A percentile compares a stretch with the other conserved stretches of the same genome.
Evolutionary conservation across 2,113 vertebrate genomes (phyloP).

Genomic region (Tyto alba): DNA sequence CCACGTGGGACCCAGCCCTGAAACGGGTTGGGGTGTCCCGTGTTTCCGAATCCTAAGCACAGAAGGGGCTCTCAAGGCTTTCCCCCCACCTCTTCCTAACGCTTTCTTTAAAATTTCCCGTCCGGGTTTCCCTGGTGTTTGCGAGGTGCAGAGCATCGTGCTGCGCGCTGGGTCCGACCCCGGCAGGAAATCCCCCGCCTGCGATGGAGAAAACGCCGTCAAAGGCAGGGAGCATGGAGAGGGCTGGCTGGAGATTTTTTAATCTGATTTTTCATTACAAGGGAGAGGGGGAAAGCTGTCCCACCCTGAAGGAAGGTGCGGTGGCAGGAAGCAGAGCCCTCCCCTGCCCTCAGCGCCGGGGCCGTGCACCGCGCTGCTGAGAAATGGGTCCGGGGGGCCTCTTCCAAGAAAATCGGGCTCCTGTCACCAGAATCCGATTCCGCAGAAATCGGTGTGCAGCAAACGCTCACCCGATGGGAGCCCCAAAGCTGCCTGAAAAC

Average conservation of each 20-base stretch:
- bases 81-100: background rate
- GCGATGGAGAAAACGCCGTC: accelerated
- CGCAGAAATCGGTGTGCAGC: background rate
- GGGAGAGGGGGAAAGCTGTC: background rate
- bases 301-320: accelerated
- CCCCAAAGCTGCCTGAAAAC: background rate
- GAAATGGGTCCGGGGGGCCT: background rate
- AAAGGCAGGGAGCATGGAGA: accelerated
- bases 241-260: background rate
- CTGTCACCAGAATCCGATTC: background rate
- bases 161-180: background rate
- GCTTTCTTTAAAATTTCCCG: background rate
- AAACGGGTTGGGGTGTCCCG: background rate
- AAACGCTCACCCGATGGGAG: background rate
- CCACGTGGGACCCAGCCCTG: background rate
- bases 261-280: no score
- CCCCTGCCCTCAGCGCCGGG: accelerated
- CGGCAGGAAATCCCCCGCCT: background rate
- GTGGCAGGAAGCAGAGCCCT: background rate
- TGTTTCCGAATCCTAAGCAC: accelerated
- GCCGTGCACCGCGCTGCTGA: accelerated
- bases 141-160: background rate
- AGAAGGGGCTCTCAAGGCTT: background rate
- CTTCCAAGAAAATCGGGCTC: background rate
- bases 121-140: no score